Percentiles rank a stretch among this genome's conserved stretches.
These are phyloP conservation scores for Himalopsyche phryganea DNA, from an alignment of 1,140 invertebrate species.

Conservation along the genomic window DNA sequence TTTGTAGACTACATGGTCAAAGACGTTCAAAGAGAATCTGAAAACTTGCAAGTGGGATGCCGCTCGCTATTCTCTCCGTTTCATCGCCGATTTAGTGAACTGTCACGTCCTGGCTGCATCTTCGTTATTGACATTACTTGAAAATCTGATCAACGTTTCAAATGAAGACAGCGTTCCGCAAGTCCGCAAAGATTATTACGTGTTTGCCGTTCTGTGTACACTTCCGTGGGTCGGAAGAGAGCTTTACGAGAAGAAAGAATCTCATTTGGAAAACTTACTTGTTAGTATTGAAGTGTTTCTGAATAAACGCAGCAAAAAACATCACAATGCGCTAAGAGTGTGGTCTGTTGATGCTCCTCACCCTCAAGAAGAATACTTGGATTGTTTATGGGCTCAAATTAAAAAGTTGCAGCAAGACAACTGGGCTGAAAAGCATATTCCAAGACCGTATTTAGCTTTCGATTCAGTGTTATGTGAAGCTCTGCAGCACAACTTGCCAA, in stretches of 20 bases:
- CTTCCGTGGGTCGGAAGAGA: conserved; percentile 96
- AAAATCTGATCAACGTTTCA: conserved; percentile 91
- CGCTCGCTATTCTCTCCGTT: conserved; percentile 83
- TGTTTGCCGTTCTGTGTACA: conserved; percentile 91
- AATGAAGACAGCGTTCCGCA: conserved; percentile 91
- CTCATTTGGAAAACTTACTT: conserved; percentile 86
- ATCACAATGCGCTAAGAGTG: conserved; percentile 85
- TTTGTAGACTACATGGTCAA: conserved; percentile 94
- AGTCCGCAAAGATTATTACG: conserved; percentile 91
- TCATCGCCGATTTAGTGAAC: conserved; percentile 94
- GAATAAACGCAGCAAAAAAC: conserved; percentile 88
- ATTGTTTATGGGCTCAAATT: conserved; percentile 93
- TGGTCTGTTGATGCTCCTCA: conserved; percentile 91
- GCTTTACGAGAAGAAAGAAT: conserved; percentile 95
- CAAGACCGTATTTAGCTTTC: conserved; percentile 92
- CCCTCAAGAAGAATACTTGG: conserved; percentile 97
- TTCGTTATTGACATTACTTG: conserved; percentile 86
- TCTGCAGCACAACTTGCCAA: conserved; percentile 90
- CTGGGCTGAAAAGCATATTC: conserved; percentile 97
- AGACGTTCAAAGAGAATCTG: conserved; percentile 86
- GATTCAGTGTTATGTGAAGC: conserved; percentile 94
- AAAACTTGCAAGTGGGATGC: conserved; percentile 89
- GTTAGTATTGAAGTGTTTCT: conserved; percentile 93
- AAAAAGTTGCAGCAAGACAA: conserved; percentile 89
- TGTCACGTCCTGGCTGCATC: conserved; percentile 93